Percentiles rank a stretch among this genome's conserved stretches.
These are phyloP conservation scores for Alcedo atthis DNA, from an alignment of 2,797 vertebrate genomes.

Conservation along the genomic window DNA sequence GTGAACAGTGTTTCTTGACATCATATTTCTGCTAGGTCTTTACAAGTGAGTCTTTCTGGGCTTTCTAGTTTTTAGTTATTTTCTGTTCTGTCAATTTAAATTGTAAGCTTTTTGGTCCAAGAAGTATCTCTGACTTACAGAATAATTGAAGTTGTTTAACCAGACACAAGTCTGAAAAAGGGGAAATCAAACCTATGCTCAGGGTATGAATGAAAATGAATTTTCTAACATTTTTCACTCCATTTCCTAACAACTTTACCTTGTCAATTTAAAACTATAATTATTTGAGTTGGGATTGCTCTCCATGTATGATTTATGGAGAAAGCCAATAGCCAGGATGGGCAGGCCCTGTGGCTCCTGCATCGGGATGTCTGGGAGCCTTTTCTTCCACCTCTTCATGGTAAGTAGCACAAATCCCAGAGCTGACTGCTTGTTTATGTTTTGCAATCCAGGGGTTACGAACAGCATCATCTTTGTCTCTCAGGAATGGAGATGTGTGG, in stretches of 20 bases:
- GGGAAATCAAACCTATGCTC: background rate
- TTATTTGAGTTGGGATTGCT: background rate
- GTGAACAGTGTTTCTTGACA: background rate
- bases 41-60: background rate
- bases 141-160: background rate
- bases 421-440: background rate
- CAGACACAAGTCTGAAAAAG: background rate
- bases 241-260: background rate
- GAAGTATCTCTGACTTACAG: background rate
- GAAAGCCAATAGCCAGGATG: background rate
- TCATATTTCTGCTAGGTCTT: background rate
- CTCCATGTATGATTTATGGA: background rate
- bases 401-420: background rate
- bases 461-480: background rate
- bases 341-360: background rate
- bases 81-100: background rate
- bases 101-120: background rate
- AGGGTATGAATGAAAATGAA: background rate
- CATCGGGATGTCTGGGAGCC: fast-evolving
- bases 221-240: background rate
- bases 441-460: fast-evolving
- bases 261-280: background rate
- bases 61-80: background rate
- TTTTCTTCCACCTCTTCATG: background rate
- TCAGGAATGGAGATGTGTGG: background rate